Conservation (phyloP, 2,113 vertebrate genomes). For the Brachyistius frenatus region DNA sequence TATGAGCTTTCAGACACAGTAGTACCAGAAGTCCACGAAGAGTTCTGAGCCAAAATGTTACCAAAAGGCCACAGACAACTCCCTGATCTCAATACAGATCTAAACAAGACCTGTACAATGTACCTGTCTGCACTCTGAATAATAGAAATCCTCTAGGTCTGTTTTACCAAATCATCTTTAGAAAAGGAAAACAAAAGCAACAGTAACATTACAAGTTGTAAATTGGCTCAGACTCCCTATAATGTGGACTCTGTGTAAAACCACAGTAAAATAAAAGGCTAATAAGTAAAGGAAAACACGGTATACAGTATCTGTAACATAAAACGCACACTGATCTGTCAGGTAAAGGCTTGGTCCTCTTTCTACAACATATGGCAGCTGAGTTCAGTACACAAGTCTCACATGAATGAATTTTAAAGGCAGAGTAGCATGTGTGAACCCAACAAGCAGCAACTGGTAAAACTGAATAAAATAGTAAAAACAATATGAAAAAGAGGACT, state of each 20-base stretch:
- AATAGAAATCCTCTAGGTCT: slow-evolving; percentile 10
- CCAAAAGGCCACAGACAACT: slow-evolving; percentile 30
- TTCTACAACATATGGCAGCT: slow-evolving; percentile 47
- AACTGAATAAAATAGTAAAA: slow-evolving; percentile 26
- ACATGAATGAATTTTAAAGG: slow-evolving; percentile 25
- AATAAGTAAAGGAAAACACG: slow-evolving; percentile 34
- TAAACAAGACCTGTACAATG: slow-evolving; percentile 20
- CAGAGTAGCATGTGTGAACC: slow-evolving; percentile 38
- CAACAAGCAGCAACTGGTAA: slow-evolving; percentile 56
- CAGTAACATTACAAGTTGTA: neutral
- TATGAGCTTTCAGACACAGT: slow-evolving; percentile 36
- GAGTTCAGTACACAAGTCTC: slow-evolving; percentile 45
- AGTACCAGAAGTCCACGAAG: slow-evolving; percentile 36
- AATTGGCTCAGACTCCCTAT: slow-evolving; percentile 54
- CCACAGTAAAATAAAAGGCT: slow-evolving; percentile 27
- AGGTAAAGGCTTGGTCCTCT: slow-evolving; percentile 36
- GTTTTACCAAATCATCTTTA: slow-evolving; percentile 8
- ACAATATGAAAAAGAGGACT: slow-evolving; percentile 33
- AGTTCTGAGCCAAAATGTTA: slow-evolving; percentile 37
- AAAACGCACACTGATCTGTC: slow-evolving; percentile 31
- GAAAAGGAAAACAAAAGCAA: slow-evolving; percentile 32
- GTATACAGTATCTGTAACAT: slow-evolving; percentile 32
- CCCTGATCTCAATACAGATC: slow-evolving; percentile 33
- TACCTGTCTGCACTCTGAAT: slow-evolving; percentile 3
- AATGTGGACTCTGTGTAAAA: slow-evolving; percentile 32